These are phyloP conservation scores for Cryptocephalus primarius DNA, from an alignment of 2,888 invertebrate species.

Conservation along the genomic window DNA sequence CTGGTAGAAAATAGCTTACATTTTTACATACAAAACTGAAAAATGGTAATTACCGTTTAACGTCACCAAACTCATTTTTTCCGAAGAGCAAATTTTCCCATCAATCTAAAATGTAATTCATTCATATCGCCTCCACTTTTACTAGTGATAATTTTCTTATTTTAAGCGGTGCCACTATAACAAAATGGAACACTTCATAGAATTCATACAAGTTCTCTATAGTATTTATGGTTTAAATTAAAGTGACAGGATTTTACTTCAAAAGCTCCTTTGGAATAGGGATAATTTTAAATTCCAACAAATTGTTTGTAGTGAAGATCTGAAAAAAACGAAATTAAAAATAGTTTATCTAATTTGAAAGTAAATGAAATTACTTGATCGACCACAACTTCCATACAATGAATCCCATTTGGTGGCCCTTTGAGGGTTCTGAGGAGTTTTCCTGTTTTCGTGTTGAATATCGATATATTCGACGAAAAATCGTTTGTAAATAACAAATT, in stretches of 20 bases:
- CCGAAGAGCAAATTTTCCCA: too few relatives aligned
- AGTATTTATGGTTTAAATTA: too few relatives aligned
- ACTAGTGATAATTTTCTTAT: too few relatives aligned
- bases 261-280: conserved; percentile 11
- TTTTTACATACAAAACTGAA: too few relatives aligned
- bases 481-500: conserved; percentile 60
- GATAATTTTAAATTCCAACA: conserved; percentile 5
- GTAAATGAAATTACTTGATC: conserved; percentile 43
- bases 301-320: conserved; percentile 20
- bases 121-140: too few relatives aligned
- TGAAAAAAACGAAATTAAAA: conserved; percentile 10
- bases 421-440: conserved; percentile 50
- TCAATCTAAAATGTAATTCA: too few relatives aligned
- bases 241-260: not conserved
- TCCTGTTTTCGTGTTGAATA: conserved; percentile 46
- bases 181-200: too few relatives aligned
- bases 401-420: conserved; percentile 60
- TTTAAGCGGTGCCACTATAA: too few relatives aligned
- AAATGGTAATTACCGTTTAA: too few relatives aligned
- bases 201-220: too few relatives aligned
- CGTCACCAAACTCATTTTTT: too few relatives aligned
- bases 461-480: conserved; percentile 68
- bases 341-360: not conserved
- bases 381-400: conserved; percentile 56
- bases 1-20: too few relatives aligned